Percentiles rank a stretch among this genome's conserved stretches.
Evolutionary conservation across 2,113 vertebrate genomes (phyloP).

Genomic region (Sceloporus undulatus): DNA sequence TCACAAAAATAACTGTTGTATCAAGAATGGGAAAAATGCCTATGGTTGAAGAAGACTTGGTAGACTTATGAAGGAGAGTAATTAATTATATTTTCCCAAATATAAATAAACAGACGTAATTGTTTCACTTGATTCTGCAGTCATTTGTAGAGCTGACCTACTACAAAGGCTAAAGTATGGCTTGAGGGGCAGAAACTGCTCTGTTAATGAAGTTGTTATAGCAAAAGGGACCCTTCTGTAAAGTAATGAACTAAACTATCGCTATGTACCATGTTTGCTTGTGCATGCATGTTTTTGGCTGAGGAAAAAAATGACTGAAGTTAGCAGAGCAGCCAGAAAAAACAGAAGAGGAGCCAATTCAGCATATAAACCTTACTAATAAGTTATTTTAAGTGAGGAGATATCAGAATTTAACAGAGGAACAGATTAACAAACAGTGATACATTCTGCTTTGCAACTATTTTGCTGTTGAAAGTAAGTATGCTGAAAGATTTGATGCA

Average conservation of each 20-base stretch:
- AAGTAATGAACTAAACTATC: not conserved
- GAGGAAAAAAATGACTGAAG: not conserved
- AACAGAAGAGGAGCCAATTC: constrained; percentile 1
- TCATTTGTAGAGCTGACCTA: not conserved
- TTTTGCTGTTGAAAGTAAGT: not conserved
- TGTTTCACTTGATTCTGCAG: not conserved
- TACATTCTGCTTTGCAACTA: not conserved
- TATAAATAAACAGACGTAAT: not conserved
- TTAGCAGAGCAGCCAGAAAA: not conserved
- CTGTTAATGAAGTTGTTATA: not conserved
- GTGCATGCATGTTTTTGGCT: no score
- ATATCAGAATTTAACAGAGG: constrained; percentile 27
- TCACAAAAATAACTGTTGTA: not conserved
- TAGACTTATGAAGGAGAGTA: not conserved
- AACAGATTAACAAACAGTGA: not conserved
- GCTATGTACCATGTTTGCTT: not conserved
- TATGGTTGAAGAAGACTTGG: not conserved
- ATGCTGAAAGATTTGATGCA: not conserved
- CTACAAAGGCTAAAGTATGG: not conserved
- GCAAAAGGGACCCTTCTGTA: not conserved
- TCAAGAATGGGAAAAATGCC: not conserved
- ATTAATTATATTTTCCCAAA: not conserved
- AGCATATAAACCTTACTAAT: constrained; percentile 11
- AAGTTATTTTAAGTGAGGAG: constrained; percentile 20
- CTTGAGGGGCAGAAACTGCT: not conserved